Conservation (phyloP, 2,113 vertebrate species). For the Pterocles orientalis region DNA sequence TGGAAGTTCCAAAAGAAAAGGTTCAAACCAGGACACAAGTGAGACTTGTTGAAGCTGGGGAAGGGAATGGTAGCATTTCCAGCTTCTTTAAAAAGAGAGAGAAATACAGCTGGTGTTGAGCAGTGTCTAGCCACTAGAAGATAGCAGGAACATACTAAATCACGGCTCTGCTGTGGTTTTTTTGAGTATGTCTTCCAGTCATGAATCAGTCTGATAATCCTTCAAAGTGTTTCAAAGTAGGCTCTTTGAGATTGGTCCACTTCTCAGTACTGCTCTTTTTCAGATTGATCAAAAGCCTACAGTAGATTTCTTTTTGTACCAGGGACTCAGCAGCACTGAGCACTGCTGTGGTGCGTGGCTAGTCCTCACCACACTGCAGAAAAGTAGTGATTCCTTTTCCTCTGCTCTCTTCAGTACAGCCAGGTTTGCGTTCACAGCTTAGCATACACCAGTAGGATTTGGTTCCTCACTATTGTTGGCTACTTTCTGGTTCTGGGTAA, state of each 20-base stretch:
- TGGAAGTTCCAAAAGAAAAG: not conserved
- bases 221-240: not conserved
- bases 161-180: not conserved
- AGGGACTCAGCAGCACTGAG: not conserved
- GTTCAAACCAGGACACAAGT: not conserved
- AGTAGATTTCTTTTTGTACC: not conserved
- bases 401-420: not conserved
- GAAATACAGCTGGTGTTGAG: not conserved
- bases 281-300: not conserved
- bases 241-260: not conserved
- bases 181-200: not conserved
- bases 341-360: accelerated
- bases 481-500: not conserved
- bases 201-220: not conserved
- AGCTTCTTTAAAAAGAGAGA: not conserved
- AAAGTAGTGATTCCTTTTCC: not conserved
- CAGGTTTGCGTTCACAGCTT: not conserved
- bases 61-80: not conserved
- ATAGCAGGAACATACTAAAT: not conserved
- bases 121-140: not conserved
- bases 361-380: not conserved
- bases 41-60: not conserved
- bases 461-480: not conserved
- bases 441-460: not conserved
- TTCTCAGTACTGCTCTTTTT: not conserved